Evolutionary conservation across 2,888 invertebrate genomes (phyloP), one percentile per base, ranked within the genome.

Genomic region (Drosophila lacicola): DNA sequence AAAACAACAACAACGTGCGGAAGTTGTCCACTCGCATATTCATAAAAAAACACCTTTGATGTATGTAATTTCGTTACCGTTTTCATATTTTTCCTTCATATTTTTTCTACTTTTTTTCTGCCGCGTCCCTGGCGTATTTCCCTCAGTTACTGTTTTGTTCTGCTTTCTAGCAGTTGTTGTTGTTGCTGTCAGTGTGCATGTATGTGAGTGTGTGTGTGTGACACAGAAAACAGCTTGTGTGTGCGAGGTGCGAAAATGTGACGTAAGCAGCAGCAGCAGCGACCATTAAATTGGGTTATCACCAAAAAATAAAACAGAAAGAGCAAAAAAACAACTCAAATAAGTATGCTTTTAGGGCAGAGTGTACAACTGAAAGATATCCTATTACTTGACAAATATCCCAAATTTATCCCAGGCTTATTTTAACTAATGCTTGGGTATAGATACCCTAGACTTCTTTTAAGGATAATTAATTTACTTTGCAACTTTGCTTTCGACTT

Each of bases 61-160:
- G 83, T 83, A 80, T 86, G 83, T 82, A 84, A 84, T 83, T 83
- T 82, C 84, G 82, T 87, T 83, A 79, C 76, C 86, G 56, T 81
- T 82, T 79, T 77, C 82, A 63, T 50, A 53, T 65, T 71, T 65
- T 42, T 13, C 57, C 62, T 60, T 53, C 17, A 34, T 39, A 6
- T 41, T 57, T 51, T 19, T 64, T 62, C 58, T 51, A 62, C 58
- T 51, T 64, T 44, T 63, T 70, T 66, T 81, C 45, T 78, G 53
- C 63, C 64, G 56, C 66, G 71, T 72, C 73, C 78, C 73, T 80
- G 76, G 67, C 69, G 80, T 64, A 50, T 67, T 64, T 68, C 57
- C 41, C 58, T 37, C 54, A 58, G 58, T 57, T 60, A 39, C 54
- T 65, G 51, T 69, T 62, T 65, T 61, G 50, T 57, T 66, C 42